These are phyloP conservation scores for Epizoanthus rinbou DNA, from an alignment of 92 coral and sea anemone species.

Conservation along the genomic window DNA sequence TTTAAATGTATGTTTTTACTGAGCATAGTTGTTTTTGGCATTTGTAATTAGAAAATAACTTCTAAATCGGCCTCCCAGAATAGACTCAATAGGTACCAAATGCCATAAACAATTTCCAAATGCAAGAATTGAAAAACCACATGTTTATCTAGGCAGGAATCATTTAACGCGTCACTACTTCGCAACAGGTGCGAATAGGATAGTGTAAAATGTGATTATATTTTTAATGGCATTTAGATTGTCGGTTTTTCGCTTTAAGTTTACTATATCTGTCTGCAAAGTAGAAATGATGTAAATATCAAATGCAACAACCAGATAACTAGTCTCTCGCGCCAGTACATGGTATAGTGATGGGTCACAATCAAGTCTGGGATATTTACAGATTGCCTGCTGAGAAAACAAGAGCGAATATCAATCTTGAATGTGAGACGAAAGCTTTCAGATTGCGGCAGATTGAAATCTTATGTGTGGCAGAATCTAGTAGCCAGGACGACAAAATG, in stretches of 20 bases:
- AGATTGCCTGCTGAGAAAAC: no score
- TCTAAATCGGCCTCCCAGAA: conserved; percentile 1
- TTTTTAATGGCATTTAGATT: conserved; percentile 6
- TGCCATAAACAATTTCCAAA: not conserved
- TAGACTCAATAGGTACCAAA: not conserved
- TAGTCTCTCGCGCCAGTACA: not conserved
- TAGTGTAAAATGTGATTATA: not conserved
- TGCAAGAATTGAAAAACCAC: conserved; percentile 10
- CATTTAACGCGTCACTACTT: not conserved
- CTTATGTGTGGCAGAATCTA: no score
- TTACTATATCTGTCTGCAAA: conserved; percentile 9
- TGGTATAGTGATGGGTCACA: no score
- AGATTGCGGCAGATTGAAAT: no score
- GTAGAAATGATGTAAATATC: not conserved
- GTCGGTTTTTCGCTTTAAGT: not conserved
- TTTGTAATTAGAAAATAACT: not conserved
- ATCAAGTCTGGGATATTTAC: no score
- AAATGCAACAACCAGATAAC: not conserved
- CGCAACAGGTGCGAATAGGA: conserved; percentile 17
- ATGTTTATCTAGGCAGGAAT: conserved; percentile 13
- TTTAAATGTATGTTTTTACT: not conserved
- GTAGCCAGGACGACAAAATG: no score
- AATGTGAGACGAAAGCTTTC: no score
- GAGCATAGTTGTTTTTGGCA: not conserved
- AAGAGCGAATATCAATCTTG: no score